A percentile compares a stretch with the other conserved stretches of the same genome.
These are phyloP conservation scores for Malurus melanocephalus DNA, from an alignment of 2,113 vertebrate genomes.

Conservation along the genomic window DNA sequence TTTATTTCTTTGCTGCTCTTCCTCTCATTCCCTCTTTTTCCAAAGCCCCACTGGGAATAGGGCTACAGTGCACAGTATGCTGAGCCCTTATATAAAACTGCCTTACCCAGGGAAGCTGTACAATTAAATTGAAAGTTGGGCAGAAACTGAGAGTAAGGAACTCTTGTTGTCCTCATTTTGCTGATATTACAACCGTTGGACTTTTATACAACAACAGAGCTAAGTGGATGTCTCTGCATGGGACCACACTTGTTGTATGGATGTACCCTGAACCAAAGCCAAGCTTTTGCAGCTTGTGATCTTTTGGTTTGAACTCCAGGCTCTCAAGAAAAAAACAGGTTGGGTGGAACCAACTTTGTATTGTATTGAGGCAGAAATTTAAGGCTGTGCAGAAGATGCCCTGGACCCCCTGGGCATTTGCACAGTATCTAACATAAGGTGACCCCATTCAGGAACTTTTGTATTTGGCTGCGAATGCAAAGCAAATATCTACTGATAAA, in stretches of 20 bases:
- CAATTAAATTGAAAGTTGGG: not conserved
- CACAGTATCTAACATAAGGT: not conserved
- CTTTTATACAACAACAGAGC: not conserved
- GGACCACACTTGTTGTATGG: not conserved
- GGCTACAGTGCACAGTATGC: not conserved
- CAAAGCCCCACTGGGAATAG: not conserved
- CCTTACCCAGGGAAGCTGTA: not conserved
- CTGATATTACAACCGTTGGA: not conserved
- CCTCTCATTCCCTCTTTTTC: not conserved
- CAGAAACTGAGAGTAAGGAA: not conserved
- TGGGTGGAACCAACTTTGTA: not conserved
- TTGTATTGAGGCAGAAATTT: accelerated
- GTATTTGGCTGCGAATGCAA: not conserved
- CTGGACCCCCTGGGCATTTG: not conserved
- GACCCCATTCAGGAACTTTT: not conserved
- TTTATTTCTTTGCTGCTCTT: not conserved
- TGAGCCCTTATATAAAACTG: not conserved
- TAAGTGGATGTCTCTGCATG: not conserved
- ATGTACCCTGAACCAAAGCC: not conserved
- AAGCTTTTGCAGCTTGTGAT: not conserved
- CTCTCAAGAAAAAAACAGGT: not conserved
- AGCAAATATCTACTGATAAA: not conserved
- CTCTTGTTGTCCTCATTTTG: not conserved
- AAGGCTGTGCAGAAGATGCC: not conserved
- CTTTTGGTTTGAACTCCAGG: not conserved